phyloP scores from a whole-genome alignment of 2,113 vertebrate species.

The Nibea albiflora region DNA sequence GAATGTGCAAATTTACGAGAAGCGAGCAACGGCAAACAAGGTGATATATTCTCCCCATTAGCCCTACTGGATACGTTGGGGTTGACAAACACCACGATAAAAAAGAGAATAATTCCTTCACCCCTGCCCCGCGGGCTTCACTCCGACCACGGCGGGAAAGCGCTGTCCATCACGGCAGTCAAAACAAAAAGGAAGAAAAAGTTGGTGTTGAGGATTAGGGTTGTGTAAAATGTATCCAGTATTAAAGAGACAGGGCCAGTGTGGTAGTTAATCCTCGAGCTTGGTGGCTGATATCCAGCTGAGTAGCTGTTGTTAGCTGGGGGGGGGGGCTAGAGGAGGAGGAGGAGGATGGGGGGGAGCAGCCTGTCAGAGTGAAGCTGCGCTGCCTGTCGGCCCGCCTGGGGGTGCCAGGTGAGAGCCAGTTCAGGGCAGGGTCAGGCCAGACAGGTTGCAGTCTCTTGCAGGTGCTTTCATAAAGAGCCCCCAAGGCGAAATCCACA shows the following conservation, averaged over 20 bases:
- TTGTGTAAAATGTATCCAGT: slow-evolving; percentile 79
- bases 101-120: slow-evolving; percentile 49
- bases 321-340: slow-evolving; percentile 6
- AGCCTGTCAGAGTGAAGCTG: slow-evolving; percentile 21
- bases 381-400: slow-evolving; percentile 16
- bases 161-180: slow-evolving; percentile 60
- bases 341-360: slow-evolving; percentile 23
- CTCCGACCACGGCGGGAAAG: slow-evolving; percentile 15
- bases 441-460: slow-evolving; percentile 58
- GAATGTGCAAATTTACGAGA: slow-evolving; percentile 76
- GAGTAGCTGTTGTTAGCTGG: slow-evolving; percentile 62
- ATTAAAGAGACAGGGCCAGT: slow-evolving; percentile 68
- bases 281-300: slow-evolving; percentile 73
- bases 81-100: slow-evolving; percentile 34
- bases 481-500: slow-evolving; percentile 41
- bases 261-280: slow-evolving; percentile 74
- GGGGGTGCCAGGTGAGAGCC: slow-evolving; percentile 60
- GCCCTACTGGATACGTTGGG: slow-evolving; percentile 28
- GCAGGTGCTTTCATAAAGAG: slow-evolving; percentile 69
- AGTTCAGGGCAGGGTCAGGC: slow-evolving; percentile 30
- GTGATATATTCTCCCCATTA: slow-evolving; percentile 45
- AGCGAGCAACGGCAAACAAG: slow-evolving; percentile 26
- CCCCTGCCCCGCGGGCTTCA: slow-evolving; percentile 14
- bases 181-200: slow-evolving; percentile 69
- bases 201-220: slow-evolving; percentile 66